phyloP scores from a whole-genome alignment of 2,888 invertebrate species.

The Nephrotoma guestfalica region DNA sequence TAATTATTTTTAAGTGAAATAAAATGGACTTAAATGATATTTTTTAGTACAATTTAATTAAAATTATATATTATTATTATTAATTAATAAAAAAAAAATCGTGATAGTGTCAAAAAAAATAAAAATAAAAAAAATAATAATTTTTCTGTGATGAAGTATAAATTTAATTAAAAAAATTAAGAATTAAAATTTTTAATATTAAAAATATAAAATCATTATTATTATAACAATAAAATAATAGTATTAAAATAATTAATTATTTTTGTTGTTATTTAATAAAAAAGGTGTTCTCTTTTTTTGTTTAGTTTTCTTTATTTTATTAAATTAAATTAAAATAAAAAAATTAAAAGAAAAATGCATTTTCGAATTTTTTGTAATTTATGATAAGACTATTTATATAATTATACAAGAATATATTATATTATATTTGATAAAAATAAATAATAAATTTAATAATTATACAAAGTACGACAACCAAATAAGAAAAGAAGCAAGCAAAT shows the following conservation, averaged over 20 bases:
- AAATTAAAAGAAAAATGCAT: background rate
- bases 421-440: background rate
- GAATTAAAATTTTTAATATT: background rate
- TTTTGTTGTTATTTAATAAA: background rate
- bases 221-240: slow-evolving; percentile 1
- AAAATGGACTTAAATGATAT: background rate
- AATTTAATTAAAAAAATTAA: background rate
- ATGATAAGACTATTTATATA: background rate
- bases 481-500: background rate
- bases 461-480: background rate
- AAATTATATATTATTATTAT: background rate
- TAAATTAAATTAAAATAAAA: background rate
- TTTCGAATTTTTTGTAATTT: slow-evolving; percentile 4
- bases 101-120: slow-evolving; percentile 9
- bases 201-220: background rate
- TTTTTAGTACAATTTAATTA: slow-evolving; percentile 2
- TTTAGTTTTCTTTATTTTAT: background rate
- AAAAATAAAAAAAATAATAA: slow-evolving; percentile 5
- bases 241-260: background rate
- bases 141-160: slow-evolving; percentile 1
- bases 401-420: background rate
- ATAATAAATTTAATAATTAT: background rate
- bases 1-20: background rate
- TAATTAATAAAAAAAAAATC: slow-evolving; percentile 37
- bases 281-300: slow-evolving; percentile 1